These are phyloP conservation scores for Rhagonycha fulva DNA, from an alignment of 2,888 invertebrate genomes.

Conservation along the genomic window DNA sequence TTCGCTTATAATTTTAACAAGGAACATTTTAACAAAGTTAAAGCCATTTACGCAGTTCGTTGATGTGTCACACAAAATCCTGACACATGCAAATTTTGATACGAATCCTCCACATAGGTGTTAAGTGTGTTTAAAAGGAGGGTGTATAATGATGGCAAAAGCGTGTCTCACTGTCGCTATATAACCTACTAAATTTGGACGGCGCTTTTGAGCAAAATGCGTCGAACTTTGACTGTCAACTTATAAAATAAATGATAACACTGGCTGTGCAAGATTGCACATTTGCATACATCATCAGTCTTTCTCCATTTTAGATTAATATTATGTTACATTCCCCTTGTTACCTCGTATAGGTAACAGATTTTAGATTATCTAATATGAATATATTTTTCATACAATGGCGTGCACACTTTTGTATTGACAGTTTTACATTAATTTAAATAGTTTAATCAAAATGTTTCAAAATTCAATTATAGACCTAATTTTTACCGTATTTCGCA, in stretches of 20 bases:
- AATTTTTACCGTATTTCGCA: neutral
- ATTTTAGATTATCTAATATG: neutral
- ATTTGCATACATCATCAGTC: constrained; percentile 31
- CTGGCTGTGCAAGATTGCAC: constrained; percentile 19
- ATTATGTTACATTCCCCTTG: neutral
- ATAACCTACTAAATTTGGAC: neutral
- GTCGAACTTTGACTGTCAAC: constrained; percentile 20
- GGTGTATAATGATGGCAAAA: constrained; percentile 22
- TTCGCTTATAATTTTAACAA: neutral
- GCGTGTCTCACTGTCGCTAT: constrained; percentile 18
- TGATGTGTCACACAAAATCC: constrained; percentile 16
- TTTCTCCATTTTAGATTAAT: constrained; percentile 18
- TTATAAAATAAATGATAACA: constrained; percentile 25
- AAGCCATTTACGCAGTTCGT: constrained; percentile 12
- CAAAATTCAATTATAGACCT: neutral
- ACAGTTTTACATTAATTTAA: neutral
- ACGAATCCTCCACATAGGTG: constrained; percentile 22
- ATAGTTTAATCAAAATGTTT: neutral
- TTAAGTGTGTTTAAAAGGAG: constrained; percentile 22
- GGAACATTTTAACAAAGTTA: constrained; percentile 16
- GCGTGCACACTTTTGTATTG: neutral
- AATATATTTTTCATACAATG: neutral
- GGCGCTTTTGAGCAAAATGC: constrained; percentile 9
- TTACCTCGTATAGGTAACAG: neutral
- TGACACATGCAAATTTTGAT: constrained; percentile 28